A percentile compares a stretch with the other conserved stretches of the same genome.
Evolutionary conservation across 2,888 invertebrate genomes (phyloP).

Genomic region (Busseola fusca): DNA sequence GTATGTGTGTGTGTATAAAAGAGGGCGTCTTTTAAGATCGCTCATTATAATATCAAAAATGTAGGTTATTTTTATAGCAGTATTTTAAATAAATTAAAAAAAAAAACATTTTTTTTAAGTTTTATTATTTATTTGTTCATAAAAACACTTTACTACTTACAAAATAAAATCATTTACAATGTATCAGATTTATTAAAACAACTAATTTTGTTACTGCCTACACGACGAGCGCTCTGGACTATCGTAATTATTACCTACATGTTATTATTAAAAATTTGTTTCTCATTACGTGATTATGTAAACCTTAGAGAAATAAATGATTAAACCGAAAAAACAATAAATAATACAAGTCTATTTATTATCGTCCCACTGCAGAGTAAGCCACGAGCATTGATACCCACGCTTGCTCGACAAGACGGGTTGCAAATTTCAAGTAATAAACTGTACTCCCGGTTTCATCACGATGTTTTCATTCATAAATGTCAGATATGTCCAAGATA

Average conservation of each 20-base stretch:
- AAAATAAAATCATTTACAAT: too few relatives aligned
- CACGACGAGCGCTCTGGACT: not conserved
- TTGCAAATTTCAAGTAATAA: not conserved
- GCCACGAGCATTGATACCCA: not conserved
- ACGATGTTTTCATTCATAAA: not conserved
- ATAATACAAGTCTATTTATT: not conserved
- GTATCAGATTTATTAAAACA: not conserved
- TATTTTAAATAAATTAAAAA: too few relatives aligned
- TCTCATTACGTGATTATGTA: not conserved
- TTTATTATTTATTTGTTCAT: too few relatives aligned
- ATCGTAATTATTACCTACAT: not conserved
- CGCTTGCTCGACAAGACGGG: not conserved
- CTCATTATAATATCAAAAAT: too few relatives aligned
- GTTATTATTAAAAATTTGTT: not conserved
- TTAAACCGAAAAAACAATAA: not conserved
- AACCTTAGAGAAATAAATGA: not conserved
- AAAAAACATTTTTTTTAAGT: too few relatives aligned
- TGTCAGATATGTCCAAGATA: not conserved
- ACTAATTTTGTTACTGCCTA: not conserved
- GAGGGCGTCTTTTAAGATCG: too few relatives aligned
- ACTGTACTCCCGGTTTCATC: not conserved
- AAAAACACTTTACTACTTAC: too few relatives aligned
- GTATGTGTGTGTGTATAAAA: too few relatives aligned
- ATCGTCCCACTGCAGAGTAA: not conserved
- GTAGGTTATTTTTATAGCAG: too few relatives aligned